Base-by-base conservation (phyloP, 2,888 invertebrate genomes). In the Rhagonycha lutea region DNA sequence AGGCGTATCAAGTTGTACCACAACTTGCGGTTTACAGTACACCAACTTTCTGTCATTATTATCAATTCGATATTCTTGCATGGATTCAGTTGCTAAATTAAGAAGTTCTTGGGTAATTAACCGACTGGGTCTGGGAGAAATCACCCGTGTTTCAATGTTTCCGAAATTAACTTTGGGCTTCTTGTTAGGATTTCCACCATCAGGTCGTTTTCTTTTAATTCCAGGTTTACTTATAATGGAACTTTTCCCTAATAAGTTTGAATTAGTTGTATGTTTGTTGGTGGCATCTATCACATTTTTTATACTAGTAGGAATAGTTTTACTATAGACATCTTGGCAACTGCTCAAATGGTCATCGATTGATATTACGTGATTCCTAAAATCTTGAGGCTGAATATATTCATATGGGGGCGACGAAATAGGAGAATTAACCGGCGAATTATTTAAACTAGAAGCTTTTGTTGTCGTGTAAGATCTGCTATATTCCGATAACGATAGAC, bases 341-440 rank as follows among this genome's bases (percentile, higher is more conserved):
- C 8, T 47, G 7, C n/a, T 47, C n/a, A 47, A 47, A n/a, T 47
- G 47, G 7, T n/a, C 47, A 8, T 47, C 47, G n/a, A 47, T 47
- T 9, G 28, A 28, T 28, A 28, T 28, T 9, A 28, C 28, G 23
- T 75, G 75, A 14, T 28, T 72, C 65, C 65, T n/a, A 63, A 62
- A 75, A n/a, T 75, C 75, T 14, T 69, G 63, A 4, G 75, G 62
- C 3, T 71, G 71, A 32, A 75, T 75, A 26, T 72, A 29, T 60
- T 75, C 75, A 7, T 63, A 75, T 9, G 75, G 69, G 14, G 75
- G 75, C 1, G 75, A 75, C n/a, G 47, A 47, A 47, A 47, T 47
- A 2, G 47, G 47, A n/a, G 47, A 47, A n/a, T 47, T 47, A 47
- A 47, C 47, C 7, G 47, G 47, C 2, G 47, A 47, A 47, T 47